Conservation (phyloP, 2,113 vertebrate species). For the Mirounga angustirostris region DNA sequence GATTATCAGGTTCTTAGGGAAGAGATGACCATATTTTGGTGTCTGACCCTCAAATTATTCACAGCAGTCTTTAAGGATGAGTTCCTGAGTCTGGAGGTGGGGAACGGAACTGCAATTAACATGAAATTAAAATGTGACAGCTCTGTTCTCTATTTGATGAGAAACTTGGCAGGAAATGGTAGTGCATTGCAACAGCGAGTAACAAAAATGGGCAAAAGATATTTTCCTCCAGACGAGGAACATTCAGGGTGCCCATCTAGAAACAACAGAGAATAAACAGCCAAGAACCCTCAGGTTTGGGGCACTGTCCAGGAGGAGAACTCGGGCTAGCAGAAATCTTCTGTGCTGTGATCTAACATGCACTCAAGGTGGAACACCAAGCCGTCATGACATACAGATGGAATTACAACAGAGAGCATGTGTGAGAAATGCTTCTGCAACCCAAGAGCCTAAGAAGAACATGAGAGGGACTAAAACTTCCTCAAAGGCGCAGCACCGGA, state of each 20-base stretch:
- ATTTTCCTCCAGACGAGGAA: background rate
- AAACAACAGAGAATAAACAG: background rate
- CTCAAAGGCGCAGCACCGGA: background rate
- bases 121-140: background rate
- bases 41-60: background rate
- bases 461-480: background rate
- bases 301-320: background rate
- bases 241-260: background rate
- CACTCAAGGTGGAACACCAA: background rate
- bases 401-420: background rate
- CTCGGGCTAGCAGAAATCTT: background rate
- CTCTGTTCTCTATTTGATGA: background rate
- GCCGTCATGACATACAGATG: background rate
- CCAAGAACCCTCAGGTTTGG: background rate
- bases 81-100: background rate
- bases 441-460: background rate
- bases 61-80: background rate
- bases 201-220: background rate
- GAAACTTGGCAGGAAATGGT: background rate
- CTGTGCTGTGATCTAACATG: background rate
- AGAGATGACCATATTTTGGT: background rate
- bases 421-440: background rate
- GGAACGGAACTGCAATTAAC: background rate
- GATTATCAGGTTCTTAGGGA: background rate
- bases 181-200: background rate